Percentiles rank a stretch among this genome's conserved stretches.
Conservation (phyloP, 1,140 invertebrate species). For the Apis mellifera region Amel_HAv3.1 CM009938.2:4513001-4513500, state of each 20-base stretch:
- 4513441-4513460: not conserved
- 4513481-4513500: not conserved
- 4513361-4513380: not conserved
- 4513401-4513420: not conserved
- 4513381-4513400: too few species aligned
- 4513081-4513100: constrained; percentile 15
- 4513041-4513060: not conserved
- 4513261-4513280: too few species aligned
- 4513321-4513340: too few species aligned
- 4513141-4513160: too few species aligned
- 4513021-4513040: not conserved
- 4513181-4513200: too few species aligned
- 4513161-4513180: too few species aligned
- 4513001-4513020: constrained; percentile 20
- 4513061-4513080: not conserved
- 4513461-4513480: not conserved
- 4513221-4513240: too few species aligned
- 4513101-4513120: too few species aligned
- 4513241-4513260: too few species aligned
- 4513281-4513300: too few species aligned
- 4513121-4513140: too few species aligned
- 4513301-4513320: not conserved
- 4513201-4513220: too few species aligned
- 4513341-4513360: not conserved
- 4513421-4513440: not conserved